Percentiles rank a stretch among this genome's conserved stretches.
phyloP scores from a whole-genome alignment of 2,888 invertebrate species.

The Agrilus mali region DNA sequence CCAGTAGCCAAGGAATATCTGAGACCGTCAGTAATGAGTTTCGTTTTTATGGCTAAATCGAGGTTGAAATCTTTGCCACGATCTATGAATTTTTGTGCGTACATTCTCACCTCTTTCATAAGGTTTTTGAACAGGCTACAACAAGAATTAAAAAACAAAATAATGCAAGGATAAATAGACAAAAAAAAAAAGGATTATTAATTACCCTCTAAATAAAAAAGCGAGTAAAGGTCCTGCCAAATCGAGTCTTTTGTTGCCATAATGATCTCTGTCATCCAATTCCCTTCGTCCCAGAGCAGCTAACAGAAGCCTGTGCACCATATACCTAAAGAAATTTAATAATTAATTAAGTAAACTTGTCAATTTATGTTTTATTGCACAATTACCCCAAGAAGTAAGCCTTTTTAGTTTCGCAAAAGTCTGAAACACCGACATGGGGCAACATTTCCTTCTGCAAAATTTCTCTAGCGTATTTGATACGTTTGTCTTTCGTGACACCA shows the following conservation, averaged over 20 bases:
- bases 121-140: conserved; percentile 78
- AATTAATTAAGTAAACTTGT: background rate
- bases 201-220: conserved; percentile 83
- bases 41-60: conserved; percentile 91
- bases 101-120: conserved; percentile 94
- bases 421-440: conserved; percentile 98
- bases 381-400: conserved; percentile 83
- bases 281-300: conserved; percentile 94
- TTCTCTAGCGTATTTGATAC: conserved; percentile 98
- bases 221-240: conserved; percentile 94
- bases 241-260: conserved; percentile 97
- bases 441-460: conserved; percentile 99
- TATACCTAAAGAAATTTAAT: conserved; percentile 52
- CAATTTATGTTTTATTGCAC: background rate
- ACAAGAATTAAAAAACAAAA: conserved; percentile 8
- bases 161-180: background rate
- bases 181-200: conserved; percentile 2
- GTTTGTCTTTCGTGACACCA: conserved; percentile 96
- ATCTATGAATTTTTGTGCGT: conserved; percentile 98
- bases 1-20: conserved; percentile 98
- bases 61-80: conserved; percentile 97
- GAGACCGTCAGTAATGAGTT: conserved; percentile 95
- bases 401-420: conserved; percentile 99
- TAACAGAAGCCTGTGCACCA: conserved; percentile 93
- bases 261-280: conserved; percentile 99